A percentile compares a stretch with the other conserved stretches of the same genome.
Conservation (phyloP, 23 tunicate species). For the Ciona savignyi region DNA sequence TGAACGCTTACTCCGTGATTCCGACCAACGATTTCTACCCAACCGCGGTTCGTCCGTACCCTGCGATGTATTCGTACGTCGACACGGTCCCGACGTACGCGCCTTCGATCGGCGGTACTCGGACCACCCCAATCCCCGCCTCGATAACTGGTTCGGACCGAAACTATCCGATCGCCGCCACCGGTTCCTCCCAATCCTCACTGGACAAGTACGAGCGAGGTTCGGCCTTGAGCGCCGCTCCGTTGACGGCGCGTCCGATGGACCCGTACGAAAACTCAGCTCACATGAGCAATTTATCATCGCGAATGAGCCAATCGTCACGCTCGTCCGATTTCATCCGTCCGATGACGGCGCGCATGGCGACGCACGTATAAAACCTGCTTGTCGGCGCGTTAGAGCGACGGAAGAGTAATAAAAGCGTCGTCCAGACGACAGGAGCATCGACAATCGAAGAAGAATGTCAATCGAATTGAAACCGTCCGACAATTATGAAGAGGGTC, state of each 20-base stretch:
- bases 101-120: conserved; percentile 5
- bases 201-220: conserved; percentile 51
- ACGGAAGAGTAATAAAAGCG: too few species aligned
- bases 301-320: conserved; percentile 70
- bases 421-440: background rate
- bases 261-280: conserved; percentile 25
- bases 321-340: conserved; percentile 51
- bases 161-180: conserved; percentile 3
- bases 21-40: background rate
- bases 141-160: conserved; percentile 3
- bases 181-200: conserved; percentile 68
- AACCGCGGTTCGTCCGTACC: background rate
- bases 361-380: conserved; percentile 59
- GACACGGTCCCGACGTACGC: background rate
- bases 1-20: background rate
- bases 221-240: conserved; percentile 36
- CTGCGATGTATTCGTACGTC: background rate
- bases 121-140: conserved; percentile 25
- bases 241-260: conserved; percentile 15
- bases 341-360: conserved; percentile 73
- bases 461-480: background rate
- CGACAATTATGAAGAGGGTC: too few species aligned
- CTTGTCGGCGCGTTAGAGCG: background rate
- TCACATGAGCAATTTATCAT: conserved; percentile 24
- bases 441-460: background rate